phyloP scores from a whole-genome alignment of 2,888 invertebrate species.

The Agelastica alni region DNA sequence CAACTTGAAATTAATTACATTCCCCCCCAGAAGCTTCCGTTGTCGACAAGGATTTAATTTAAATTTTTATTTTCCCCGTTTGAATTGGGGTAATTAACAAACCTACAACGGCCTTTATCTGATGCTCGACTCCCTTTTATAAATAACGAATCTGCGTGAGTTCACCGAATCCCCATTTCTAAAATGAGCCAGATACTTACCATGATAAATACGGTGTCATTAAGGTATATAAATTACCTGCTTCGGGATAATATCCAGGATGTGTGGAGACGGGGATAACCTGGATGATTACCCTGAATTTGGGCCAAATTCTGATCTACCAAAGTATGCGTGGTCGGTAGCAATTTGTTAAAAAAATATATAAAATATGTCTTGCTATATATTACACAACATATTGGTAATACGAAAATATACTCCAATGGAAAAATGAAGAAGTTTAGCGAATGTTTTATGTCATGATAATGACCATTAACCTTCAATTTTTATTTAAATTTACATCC shows the following conservation, averaged over 20 bases:
- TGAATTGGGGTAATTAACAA: slow-evolving; percentile 33
- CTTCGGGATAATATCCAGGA: slow-evolving; percentile 29
- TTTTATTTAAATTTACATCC: too few species aligned
- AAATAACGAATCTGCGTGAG: slow-evolving; percentile 31
- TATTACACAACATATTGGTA: too few species aligned
- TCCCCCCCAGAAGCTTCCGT: slow-evolving; percentile 23
- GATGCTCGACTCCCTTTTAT: slow-evolving; percentile 25
- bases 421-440: too few species aligned
- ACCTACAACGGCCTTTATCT: slow-evolving; percentile 31
- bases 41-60: slow-evolving; percentile 29
- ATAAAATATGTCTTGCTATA: too few species aligned
- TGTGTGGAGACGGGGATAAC: too few species aligned
- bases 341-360: too few species aligned
- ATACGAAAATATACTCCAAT: too few species aligned
- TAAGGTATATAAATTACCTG: slow-evolving; percentile 41
- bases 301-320: too few species aligned
- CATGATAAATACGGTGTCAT: slow-evolving; percentile 47
- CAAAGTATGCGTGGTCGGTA: too few species aligned
- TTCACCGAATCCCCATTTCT: slow-evolving; percentile 26
- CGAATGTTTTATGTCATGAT: too few species aligned
- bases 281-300: too few species aligned
- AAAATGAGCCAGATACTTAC: slow-evolving; percentile 39
- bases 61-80: slow-evolving; percentile 30
- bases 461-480: too few species aligned
- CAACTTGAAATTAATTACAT: slow-evolving; percentile 24